Evolutionary conservation across 2,888 invertebrate species (phyloP), one percentile per base, ranked within the genome.

Genomic region (Dryocosmus kuriphilus): DNA sequence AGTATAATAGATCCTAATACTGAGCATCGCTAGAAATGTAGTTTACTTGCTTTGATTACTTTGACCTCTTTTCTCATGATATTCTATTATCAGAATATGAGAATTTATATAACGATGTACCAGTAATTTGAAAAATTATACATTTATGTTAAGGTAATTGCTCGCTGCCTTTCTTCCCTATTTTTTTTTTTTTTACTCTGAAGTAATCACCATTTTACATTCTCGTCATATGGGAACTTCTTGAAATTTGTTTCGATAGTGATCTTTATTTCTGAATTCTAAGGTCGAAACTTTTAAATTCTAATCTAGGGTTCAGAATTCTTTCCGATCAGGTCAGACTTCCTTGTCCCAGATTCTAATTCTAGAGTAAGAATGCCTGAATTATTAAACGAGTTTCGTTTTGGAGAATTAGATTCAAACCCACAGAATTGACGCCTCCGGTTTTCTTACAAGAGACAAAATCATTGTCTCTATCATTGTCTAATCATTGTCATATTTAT

Each of bases 141-240:
- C 22, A 76, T 61, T 76, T 78, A 62, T 62, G 57, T 61, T 51
- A 14, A 24, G 60, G 38, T 57, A 16, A 57, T 63, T 38, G 32
- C 30, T 60, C 57, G 22, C 30, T 73, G 22, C 46, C 73, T 73
- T 55, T 51, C 73, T 46, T 27, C 22, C 32, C 51, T 73, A 55
- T 27, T 30, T 51, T 73, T 27, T 30, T 51, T 55, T 38, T 30
- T 22, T 51, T 32, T 16, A 46, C 51, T 32, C 30, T n/a, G 9
- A 55, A 55, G 55, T 9, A 55, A 46, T 55, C 22, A 55, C 22
- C 55, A 11, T 55, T 22, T 22, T 55, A 22, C 19, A 55, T 55
- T 55, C 55, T 55, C 6, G 22, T 22, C 55, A 9, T 3, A 55
- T 46, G 19, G 22, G 55, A 55, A n/a, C 11, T 55, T 22, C 22